These are phyloP conservation scores for Aphidius colemani DNA, from an alignment of 2,888 invertebrate genomes.

Conservation along the genomic window DNA sequence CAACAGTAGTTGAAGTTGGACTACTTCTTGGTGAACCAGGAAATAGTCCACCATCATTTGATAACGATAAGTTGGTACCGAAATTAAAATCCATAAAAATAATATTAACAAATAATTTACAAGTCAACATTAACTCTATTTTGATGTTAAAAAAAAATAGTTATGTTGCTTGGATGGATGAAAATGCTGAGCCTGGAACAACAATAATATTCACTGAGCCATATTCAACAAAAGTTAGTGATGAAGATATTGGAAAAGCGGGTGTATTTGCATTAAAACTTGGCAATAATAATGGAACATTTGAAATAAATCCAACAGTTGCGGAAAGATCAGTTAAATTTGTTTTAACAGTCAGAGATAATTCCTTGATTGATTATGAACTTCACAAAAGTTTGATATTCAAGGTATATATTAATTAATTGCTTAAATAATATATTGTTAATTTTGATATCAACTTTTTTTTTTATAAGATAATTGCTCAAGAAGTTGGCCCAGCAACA, in stretches of 20 bases:
- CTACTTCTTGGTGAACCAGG: slow-evolving; percentile 79
- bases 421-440: neutral
- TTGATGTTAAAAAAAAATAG: slow-evolving; percentile 55
- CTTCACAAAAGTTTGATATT: slow-evolving; percentile 74
- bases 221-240: slow-evolving; percentile 74
- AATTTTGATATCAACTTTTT: neutral
- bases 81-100: neutral
- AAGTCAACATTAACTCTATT: neutral
- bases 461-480: slow-evolving; percentile 70
- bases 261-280: slow-evolving; percentile 81
- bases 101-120: slow-evolving; percentile 5
- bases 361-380: slow-evolving; percentile 84
- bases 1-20: slow-evolving; percentile 81
- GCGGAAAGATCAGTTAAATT: slow-evolving; percentile 80
- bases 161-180: slow-evolving; percentile 77
- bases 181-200: slow-evolving; percentile 82
- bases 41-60: slow-evolving; percentile 79
- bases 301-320: slow-evolving; percentile 84
- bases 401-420: slow-evolving; percentile 63
- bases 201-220: slow-evolving; percentile 73
- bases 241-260: slow-evolving; percentile 80
- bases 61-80: slow-evolving; percentile 71
- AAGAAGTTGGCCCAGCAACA: slow-evolving; percentile 77
- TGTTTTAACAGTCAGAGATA: slow-evolving; percentile 82
- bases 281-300: slow-evolving; percentile 82